Percentiles rank a stretch among this genome's conserved stretches.
Evolutionary conservation across 2,888 invertebrate genomes (phyloP).

Genomic region (Ochlodes sylvanus): DNA sequence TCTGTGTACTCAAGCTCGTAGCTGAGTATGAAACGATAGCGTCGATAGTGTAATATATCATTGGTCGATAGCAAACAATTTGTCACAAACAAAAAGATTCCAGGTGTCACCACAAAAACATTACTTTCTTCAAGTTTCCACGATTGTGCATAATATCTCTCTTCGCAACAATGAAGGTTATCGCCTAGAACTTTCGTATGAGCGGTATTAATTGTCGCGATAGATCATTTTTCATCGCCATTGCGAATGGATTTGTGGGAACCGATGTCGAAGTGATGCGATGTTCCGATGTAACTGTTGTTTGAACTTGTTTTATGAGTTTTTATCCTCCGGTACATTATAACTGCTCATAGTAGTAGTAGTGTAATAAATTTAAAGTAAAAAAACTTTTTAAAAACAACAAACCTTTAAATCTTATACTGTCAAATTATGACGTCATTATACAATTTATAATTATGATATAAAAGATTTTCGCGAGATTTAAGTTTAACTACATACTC

Average conservation of each 20-base stretch:
- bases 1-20: too few relatives aligned
- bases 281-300: conserved; percentile 14
- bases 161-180: conserved; percentile 20
- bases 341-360: too few relatives aligned
- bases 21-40: background rate
- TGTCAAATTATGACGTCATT: too few relatives aligned
- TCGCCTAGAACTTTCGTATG: conserved; percentile 15
- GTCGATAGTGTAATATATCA: too few relatives aligned
- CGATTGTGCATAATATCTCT: conserved; percentile 28
- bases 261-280: conserved; percentile 5
- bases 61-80: conserved; percentile 13
- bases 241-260: conserved; percentile 21
- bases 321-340: background rate
- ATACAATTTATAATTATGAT: too few relatives aligned
- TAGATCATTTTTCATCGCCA: conserved; percentile 19
- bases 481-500: too few relatives aligned
- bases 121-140: conserved; percentile 37
- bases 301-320: conserved; percentile 9
- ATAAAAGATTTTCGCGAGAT: too few relatives aligned
- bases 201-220: conserved; percentile 20
- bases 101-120: conserved; percentile 29
- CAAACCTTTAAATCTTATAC: too few relatives aligned
- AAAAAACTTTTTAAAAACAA: too few relatives aligned
- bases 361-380: too few relatives aligned
- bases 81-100: conserved; percentile 28